Evolutionary conservation across 2,113 vertebrate species (phyloP).

Genomic region (Pteruthius melanotis): DNA sequence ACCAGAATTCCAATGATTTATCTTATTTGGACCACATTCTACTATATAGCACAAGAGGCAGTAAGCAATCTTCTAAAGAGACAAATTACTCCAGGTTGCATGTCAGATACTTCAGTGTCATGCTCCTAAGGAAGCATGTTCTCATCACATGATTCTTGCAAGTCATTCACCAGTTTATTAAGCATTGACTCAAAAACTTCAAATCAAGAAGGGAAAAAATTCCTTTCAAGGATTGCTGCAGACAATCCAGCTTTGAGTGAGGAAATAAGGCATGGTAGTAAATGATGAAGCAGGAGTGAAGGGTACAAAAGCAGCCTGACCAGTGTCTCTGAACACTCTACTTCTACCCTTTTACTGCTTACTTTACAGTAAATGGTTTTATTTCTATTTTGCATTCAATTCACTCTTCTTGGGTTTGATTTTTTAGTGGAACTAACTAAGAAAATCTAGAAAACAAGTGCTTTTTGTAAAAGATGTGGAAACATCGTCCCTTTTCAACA

Average conservation of each 20-base stretch:
- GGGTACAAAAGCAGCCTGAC: neutral
- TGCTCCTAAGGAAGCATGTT: neutral
- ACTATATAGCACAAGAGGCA: neutral
- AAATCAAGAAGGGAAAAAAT: neutral
- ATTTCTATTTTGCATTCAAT: neutral
- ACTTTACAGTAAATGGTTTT: neutral
- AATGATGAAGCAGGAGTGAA: neutral
- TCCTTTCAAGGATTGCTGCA: neutral
- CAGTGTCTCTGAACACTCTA: neutral
- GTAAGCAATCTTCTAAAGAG: neutral
- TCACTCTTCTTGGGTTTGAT: neutral
- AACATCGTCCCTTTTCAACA: neutral
- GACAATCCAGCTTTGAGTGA: neutral
- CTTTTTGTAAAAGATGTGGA: neutral
- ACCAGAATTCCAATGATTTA: neutral
- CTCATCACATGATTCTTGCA: neutral
- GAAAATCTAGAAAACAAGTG: neutral
- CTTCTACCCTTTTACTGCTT: neutral
- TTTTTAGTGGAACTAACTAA: neutral
- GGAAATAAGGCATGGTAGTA: neutral
- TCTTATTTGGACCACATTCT: neutral
- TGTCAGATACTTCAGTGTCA: neutral
- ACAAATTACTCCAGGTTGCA: neutral
- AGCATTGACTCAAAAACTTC: neutral
- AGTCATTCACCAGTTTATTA: neutral